Evolutionary conservation across 1,140 invertebrate genomes (phyloP), one percentile per base, ranked within the genome.

Genomic region (Drosophila rufa): DNA sequence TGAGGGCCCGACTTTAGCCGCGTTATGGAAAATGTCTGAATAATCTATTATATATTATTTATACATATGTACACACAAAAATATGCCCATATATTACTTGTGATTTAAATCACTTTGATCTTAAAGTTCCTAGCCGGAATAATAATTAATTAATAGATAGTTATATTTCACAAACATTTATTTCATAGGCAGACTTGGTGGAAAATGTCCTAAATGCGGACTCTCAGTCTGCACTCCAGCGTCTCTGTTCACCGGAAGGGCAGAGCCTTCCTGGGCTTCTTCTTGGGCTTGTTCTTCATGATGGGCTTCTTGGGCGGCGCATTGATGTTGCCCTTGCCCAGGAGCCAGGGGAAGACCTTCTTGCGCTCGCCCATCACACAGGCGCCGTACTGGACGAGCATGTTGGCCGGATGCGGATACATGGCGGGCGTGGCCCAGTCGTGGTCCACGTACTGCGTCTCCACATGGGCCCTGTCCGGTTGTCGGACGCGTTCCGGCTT

Each of bases 361-460:
- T 62, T 79, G 2, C 84, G 84, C 36, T 89, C 84, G 27, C 85
- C 84, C 2, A 74, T 43, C 4, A 77, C 69, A 45, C 84, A 90
- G 2, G 46, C 78, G 0, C 38, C 78, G 40, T 81, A 90, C 33
- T 89, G 84, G 6, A 69, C 59, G 0, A 59, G n/a, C n/a, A 87
- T 57, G 50, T 59, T 92, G 4, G 79, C 67, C n/a, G 79, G 68
- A 64, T 81, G 71, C 0, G 91, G 91, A 45, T 57, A 90, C 74
- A 78, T 47, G 0, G 82, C 62, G 22, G 75, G 67, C 22, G 59
- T 19, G 27, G 76, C 79, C 85, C 91, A 92, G 62, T 92, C 92
- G 6, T 75, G 58, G 0, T 80, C 80, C 17, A 59, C n/a, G 47
- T 92, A 93, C 50, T 93, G 92, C 0, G 92, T 93, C 14, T 80